phyloP scores from a whole-genome alignment of 1,140 invertebrate species.

The Popillia japonica region DNA sequence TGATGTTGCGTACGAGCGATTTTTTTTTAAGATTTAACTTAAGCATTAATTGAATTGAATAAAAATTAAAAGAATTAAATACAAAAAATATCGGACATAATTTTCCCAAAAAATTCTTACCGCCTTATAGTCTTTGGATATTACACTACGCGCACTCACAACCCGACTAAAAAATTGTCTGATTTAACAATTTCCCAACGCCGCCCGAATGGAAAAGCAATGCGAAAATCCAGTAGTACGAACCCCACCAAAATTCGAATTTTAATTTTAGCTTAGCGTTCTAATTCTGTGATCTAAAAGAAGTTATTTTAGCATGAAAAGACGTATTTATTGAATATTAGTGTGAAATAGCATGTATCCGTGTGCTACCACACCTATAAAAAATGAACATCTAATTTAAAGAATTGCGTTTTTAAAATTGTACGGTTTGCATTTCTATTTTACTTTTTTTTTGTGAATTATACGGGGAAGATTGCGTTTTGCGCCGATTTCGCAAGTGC shows the following conservation, averaged over 20 bases:
- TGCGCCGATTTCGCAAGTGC: neutral
- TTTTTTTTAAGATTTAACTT: neutral
- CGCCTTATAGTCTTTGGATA: neutral
- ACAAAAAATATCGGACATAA: too few relatives aligned
- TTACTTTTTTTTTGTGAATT: too few relatives aligned
- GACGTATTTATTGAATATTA: conserved; percentile 15
- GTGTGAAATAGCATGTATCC: neutral
- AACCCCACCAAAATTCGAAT: conserved; percentile 24
- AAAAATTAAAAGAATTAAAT: too few relatives aligned
- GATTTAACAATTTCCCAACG: conserved; percentile 6
- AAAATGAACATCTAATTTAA: too few relatives aligned
- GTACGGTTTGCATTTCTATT: too few relatives aligned
- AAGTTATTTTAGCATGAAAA: conserved; percentile 8
- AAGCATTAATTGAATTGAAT: too few relatives aligned
- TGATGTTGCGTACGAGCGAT: neutral
- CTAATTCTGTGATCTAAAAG: conserved; percentile 27
- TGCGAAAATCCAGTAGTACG: neutral
- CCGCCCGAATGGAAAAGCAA: conserved; percentile 1
- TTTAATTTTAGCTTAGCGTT: conserved; percentile 30
- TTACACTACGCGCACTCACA: conserved; percentile 18
- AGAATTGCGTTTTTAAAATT: too few relatives aligned
- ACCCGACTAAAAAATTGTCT: conserved; percentile 33
- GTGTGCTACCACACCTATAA: neutral
- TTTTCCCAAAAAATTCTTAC: too few relatives aligned
- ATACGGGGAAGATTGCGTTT: neutral